phyloP scores from a whole-genome alignment of 2,113 vertebrate genomes.

The Prochilodus magdalenae region DNA sequence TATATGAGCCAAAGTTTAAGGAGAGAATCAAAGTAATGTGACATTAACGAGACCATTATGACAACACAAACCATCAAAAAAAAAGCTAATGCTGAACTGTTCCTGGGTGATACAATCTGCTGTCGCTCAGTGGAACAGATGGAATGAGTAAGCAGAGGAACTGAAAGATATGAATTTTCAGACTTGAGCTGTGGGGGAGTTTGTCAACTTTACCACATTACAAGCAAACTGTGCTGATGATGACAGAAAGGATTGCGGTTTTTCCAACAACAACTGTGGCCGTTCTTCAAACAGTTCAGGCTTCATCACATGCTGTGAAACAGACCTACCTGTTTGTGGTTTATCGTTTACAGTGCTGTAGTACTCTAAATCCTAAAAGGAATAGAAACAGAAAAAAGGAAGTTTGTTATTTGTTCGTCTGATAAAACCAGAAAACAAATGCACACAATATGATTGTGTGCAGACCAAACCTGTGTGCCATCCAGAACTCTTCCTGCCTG shows the following conservation, averaged over 20 bases:
- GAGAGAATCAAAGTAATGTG: neutral
- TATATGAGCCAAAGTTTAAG: neutral
- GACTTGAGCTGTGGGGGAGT: neutral
- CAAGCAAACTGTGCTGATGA: neutral
- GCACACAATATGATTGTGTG: neutral
- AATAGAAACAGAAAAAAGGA: neutral
- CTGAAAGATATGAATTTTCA: neutral
- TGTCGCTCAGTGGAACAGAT: neutral
- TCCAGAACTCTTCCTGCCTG: constrained; percentile 51
- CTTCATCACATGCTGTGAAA: neutral
- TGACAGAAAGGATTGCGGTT: neutral
- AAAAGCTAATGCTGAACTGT: constrained; percentile 16
- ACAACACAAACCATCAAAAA: constrained; percentile 14
- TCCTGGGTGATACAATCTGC: neutral
- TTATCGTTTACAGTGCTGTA: constrained; percentile 54
- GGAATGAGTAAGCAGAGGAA: constrained; percentile 14
- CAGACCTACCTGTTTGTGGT: constrained; percentile 51
- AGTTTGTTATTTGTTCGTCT: neutral
- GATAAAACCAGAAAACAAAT: neutral
- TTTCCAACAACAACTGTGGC: neutral
- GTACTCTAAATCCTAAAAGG: constrained; percentile 61
- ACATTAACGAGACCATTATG: constrained; percentile 23
- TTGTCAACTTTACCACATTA: neutral
- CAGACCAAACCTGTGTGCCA: constrained; percentile 58
- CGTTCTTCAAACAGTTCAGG: too few species aligned